Percentiles rank a stretch among this genome's conserved stretches.
phyloP scores from a whole-genome alignment of 2,888 invertebrate genomes.

The Drosophila nigricruria region DNA sequence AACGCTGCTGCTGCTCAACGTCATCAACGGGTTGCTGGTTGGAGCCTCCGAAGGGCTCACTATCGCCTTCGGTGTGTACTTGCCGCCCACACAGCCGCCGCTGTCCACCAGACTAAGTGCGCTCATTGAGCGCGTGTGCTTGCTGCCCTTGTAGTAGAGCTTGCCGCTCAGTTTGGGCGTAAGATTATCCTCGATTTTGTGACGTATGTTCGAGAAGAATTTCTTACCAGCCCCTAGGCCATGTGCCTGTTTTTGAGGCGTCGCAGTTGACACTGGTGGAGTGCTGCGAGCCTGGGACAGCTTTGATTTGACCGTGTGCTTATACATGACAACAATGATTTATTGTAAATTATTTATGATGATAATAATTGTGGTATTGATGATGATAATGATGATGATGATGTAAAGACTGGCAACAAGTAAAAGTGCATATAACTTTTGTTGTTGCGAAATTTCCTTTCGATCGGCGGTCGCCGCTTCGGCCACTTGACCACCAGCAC shows the following conservation, averaged over 20 bases:
- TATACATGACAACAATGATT: conserved; percentile 57
- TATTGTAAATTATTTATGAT: conserved; percentile 19
- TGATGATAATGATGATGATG: conserved; percentile 32
- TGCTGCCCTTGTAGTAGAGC: conserved; percentile 81
- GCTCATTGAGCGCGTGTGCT: conserved; percentile 80
- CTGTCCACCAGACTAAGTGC: conserved; percentile 67
- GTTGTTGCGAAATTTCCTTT: conserved; percentile 65
- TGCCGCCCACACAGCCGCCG: conserved; percentile 63
- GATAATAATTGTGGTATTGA: conserved; percentile 13
- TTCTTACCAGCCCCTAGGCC: conserved; percentile 67
- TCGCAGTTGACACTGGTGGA: conserved; percentile 33
- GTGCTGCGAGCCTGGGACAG: conserved; percentile 62
- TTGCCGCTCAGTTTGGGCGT: conserved; percentile 82
- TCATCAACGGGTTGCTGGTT: conserved; percentile 21
- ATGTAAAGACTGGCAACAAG: conserved; percentile 64
- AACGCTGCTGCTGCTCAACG: conserved; percentile 55
- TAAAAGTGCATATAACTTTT: conserved; percentile 71
- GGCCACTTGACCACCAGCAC: conserved; percentile 56
- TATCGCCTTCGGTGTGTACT: conserved; percentile 62
- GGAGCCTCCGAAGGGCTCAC: conserved; percentile 2
- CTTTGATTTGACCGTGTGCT: conserved; percentile 72
- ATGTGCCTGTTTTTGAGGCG: conserved; percentile 41
- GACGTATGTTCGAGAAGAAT: conserved; percentile 84
- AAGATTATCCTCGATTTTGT: conserved; percentile 85
- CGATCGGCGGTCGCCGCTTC: conserved; percentile 39